phyloP scores from a whole-genome alignment of 2,888 invertebrate genomes.

The Blastobasis lacticolella region DNA sequence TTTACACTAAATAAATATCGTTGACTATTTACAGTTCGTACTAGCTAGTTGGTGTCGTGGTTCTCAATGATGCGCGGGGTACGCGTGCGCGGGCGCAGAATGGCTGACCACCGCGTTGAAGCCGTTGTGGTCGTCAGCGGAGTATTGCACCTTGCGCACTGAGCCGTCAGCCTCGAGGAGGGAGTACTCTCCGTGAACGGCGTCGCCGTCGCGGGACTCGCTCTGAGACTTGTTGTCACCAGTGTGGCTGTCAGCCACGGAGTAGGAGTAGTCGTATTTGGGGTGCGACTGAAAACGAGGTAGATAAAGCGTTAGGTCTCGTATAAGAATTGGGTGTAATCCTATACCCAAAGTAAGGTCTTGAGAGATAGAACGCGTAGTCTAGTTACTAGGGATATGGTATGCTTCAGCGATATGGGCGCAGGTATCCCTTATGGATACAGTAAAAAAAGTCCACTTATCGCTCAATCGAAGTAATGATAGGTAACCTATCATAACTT shows the following conservation, averaged over 20 bases:
- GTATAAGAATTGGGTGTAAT: no score
- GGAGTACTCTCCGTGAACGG: conserved; percentile 58
- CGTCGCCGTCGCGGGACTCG: conserved; percentile 50
- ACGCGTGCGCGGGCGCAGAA: conserved; percentile 40
- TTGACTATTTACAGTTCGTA: conserved; percentile 16
- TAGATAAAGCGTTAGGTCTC: neutral
- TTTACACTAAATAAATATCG: conserved; percentile 15
- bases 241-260: conserved; percentile 70
- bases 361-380: no score
- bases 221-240: conserved; percentile 70
- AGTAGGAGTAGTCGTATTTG: conserved; percentile 72
- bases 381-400: no score
- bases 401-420: no score
- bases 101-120: conserved; percentile 56
- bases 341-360: no score
- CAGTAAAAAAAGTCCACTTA: no score
- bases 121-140: conserved; percentile 66
- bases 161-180: conserved; percentile 70
- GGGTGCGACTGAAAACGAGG: conserved; percentile 53
- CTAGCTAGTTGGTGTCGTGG: conserved; percentile 2
- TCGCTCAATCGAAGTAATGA: no score
- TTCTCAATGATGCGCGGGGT: conserved; percentile 5
- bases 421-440: no score
- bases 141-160: conserved; percentile 67
- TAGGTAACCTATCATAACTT: no score